Evolutionary conservation across 2,888 invertebrate genomes (phyloP).

Genomic region (Andrena chrysosceles): DNA sequence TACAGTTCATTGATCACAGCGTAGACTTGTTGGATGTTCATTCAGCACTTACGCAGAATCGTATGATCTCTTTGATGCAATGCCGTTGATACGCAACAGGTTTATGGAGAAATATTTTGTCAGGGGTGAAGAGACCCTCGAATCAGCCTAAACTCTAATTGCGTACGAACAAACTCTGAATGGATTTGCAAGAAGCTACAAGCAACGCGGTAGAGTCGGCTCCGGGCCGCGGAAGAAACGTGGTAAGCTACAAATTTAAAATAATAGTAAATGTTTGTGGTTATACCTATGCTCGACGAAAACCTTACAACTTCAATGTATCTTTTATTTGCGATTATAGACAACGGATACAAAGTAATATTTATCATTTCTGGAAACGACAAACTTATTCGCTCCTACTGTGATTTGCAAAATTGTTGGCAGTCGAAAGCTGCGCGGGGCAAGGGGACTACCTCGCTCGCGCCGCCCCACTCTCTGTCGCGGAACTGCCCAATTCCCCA

Average conservation of each 20-base stretch:
- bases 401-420: too few species aligned
- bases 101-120: slow-evolving; percentile 75
- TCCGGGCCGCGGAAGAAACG: slow-evolving; percentile 71
- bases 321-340: too few species aligned
- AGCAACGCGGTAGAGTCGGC: slow-evolving; percentile 71
- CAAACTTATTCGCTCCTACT: too few species aligned
- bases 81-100: slow-evolving; percentile 80
- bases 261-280: neutral
- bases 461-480: too few species aligned
- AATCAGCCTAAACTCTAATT: slow-evolving; percentile 61
- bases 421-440: too few species aligned
- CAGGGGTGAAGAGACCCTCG: slow-evolving; percentile 61
- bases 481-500: too few species aligned
- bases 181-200: slow-evolving; percentile 79
- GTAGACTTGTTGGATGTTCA: slow-evolving; percentile 32
- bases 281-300: neutral
- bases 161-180: slow-evolving; percentile 59
- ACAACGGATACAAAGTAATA: too few species aligned
- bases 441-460: too few species aligned
- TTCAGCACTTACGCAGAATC: slow-evolving; percentile 32
- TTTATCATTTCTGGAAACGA: too few species aligned
- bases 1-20: slow-evolving; percentile 31
- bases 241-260: slow-evolving; percentile 75
- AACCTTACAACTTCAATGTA: too few species aligned
- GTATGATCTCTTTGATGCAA: slow-evolving; percentile 38